These are phyloP conservation scores for Pungitius pungitius DNA, from an alignment of 2,113 vertebrate species.

Conservation along the genomic window DNA sequence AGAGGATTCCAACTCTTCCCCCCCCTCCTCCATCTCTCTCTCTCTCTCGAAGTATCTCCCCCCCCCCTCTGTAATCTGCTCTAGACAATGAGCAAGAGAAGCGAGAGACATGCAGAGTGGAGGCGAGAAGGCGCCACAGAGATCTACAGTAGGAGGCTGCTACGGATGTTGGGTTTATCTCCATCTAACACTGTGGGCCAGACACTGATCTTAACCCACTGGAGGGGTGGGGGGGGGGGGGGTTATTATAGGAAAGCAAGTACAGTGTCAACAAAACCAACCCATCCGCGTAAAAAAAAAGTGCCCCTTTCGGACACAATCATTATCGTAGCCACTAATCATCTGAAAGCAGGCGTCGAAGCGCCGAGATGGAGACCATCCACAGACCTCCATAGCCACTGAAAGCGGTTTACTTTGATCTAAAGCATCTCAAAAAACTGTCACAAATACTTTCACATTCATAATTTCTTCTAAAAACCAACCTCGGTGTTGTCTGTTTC, in stretches of 20 bases:
- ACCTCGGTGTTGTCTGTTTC: background rate
- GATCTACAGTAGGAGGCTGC: constrained; percentile 49
- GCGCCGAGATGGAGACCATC: background rate
- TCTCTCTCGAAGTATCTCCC: constrained; percentile 47
- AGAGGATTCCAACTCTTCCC: constrained; percentile 50
- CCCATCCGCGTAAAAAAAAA: constrained; percentile 7
- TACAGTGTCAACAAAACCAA: constrained; percentile 18
- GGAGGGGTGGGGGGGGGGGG: constrained; percentile 30
- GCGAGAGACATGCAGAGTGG: constrained; percentile 36
- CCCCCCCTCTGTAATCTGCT: constrained; percentile 67
- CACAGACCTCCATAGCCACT: background rate
- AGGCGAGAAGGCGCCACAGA: constrained; percentile 36
- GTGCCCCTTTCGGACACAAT: background rate
- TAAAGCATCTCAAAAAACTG: background rate
- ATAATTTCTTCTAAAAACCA: background rate
- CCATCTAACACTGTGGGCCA: constrained; percentile 58
- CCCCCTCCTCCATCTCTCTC: background rate
- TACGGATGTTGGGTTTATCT: constrained; percentile 62
- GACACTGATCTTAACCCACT: constrained; percentile 64
- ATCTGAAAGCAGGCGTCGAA: constrained; percentile 5
- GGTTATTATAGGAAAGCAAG: constrained; percentile 46
- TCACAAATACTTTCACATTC: too few relatives aligned
- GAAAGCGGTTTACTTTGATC: background rate
- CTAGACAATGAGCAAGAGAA: constrained; percentile 64
- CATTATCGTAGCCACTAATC: constrained; percentile 9